Evolutionary conservation across 2,888 invertebrate genomes (phyloP), one percentile per base, ranked within the genome.

Genomic region (Amphipyra tragopoginis): DNA sequence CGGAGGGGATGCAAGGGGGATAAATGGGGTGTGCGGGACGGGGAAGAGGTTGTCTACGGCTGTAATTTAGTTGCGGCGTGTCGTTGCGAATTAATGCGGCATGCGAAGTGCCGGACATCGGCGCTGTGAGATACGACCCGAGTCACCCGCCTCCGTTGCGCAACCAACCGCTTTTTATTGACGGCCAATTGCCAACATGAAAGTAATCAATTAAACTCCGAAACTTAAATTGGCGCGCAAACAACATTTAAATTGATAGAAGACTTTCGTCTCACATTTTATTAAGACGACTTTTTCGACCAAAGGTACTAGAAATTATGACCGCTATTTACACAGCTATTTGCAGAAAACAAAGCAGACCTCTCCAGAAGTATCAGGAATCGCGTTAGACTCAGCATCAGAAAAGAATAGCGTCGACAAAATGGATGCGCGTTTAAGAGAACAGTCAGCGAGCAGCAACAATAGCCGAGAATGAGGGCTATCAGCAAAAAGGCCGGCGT

Each of bases 21-120:
- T 39, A 45, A 21, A 52, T 45, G 38, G 34, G 42, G 48, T 6
- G 70, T 14, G 59, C 50, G 64, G 63, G 55, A 49, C 47, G 52
- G 21, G 45, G 59, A 51, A 50, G 63, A 65, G 61, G 67, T 51
- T 64, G 71, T 64, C 72, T 79, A 70, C 67, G 68, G 58, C 63
- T 67, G 81, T 86, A 84, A 86, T 87, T 87, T 82, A 82, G 85
- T 83, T 81, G 83, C 83, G 83, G 85, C 77, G 79, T 76, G 81
- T 82, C 83, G 82, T 74, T 69, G 77, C 65, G 71, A 76, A 72
- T 76, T 78, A 70, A 74, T 72, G 73, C 60, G 75, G 63, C 72
- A 68, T 68, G 65, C 57, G 65, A 59, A 67, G 65, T 71, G 62
- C 54, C 62, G 65, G 59, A 61, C 73, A 57, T 60, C 65, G 71